These are phyloP conservation scores for Parnassius mnemosyne DNA, from an alignment of 2,888 invertebrate species.

Conservation along the genomic window DNA sequence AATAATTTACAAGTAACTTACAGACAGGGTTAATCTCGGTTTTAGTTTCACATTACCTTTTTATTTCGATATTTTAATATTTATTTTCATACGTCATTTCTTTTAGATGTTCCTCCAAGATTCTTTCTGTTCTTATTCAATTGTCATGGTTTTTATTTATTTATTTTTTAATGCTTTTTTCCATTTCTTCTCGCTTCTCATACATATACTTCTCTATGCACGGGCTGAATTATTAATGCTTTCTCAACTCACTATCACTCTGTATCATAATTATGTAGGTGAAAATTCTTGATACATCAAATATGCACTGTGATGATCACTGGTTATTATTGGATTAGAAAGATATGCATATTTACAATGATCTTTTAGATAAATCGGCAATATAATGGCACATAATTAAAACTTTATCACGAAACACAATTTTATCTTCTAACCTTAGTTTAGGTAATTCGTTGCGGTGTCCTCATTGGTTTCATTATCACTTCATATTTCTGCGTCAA, in stretches of 20 bases:
- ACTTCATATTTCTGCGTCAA: conserved; percentile 60
- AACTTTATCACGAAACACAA: conserved; percentile 46
- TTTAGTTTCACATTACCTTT: conserved; percentile 56
- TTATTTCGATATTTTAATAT: conserved; percentile 52
- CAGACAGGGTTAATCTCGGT: conserved; percentile 65
- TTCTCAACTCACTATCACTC: conserved; percentile 71
- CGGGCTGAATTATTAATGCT: conserved; percentile 76
- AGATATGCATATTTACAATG: conserved; percentile 46
- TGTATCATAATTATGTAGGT: conserved; percentile 63
- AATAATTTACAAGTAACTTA: conserved; percentile 63
- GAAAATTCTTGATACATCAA: conserved; percentile 58
- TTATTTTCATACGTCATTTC: conserved; percentile 59
- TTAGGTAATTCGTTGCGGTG: conserved; percentile 48
- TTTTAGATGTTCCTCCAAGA: conserved; percentile 65
- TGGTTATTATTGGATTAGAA: conserved; percentile 57
- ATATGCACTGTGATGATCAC: conserved; percentile 70
- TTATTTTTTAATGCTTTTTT: conserved; percentile 71
- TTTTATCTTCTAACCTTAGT: conserved; percentile 44
- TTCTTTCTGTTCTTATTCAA: conserved; percentile 35
- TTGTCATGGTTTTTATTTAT: conserved; percentile 60
- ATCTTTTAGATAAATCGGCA: conserved; percentile 41
- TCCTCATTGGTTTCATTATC: conserved; percentile 48
- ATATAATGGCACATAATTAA: conserved; percentile 56
- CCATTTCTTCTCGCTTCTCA: conserved; percentile 72
- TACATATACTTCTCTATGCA: conserved; percentile 75